Conservation (phyloP, 2,797 vertebrate genomes). For the Buphagus erythrorhynchus region DNA sequence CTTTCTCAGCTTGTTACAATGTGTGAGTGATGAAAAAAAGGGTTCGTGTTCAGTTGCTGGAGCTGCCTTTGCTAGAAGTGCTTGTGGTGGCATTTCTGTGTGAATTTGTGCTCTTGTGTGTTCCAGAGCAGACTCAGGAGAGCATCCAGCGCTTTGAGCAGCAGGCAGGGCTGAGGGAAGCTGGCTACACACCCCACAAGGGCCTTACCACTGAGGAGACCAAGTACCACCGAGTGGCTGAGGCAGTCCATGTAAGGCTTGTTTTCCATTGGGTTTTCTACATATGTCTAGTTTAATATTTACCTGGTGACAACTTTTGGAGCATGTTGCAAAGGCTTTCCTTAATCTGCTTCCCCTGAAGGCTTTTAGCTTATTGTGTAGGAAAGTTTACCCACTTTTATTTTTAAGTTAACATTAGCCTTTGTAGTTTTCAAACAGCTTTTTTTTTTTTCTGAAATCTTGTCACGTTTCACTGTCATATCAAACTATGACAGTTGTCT, state of each 20-base stretch:
- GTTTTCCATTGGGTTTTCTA: background rate
- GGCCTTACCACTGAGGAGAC: constrained; percentile 92
- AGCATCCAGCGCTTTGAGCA: constrained; percentile 93
- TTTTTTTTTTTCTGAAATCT: background rate
- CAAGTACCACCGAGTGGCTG: constrained; percentile 87
- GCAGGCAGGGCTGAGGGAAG: constrained; percentile 91
- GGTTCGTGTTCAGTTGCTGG: background rate
- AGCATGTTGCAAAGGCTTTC: background rate
- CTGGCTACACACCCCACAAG: constrained; percentile 91
- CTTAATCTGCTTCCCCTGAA: background rate
- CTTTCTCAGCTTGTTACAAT: background rate
- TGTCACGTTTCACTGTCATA: background rate
- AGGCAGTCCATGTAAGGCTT: constrained; percentile 88
- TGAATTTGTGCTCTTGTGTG: constrained; percentile 47
- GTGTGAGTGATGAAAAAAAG: background rate
- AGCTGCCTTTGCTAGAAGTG: background rate
- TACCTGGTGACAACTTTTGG: background rate
- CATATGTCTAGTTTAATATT: background rate
- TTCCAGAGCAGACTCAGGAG: constrained; percentile 91
- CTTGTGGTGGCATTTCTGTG: background rate
- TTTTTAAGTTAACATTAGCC: background rate
- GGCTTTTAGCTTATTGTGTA: background rate
- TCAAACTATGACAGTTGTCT: background rate
- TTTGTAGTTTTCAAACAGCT: background rate
- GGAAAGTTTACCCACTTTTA: background rate